These are phyloP conservation scores for Hyppa rectilinea DNA, from an alignment of 2,888 invertebrate species.

Conservation along the genomic window DNA sequence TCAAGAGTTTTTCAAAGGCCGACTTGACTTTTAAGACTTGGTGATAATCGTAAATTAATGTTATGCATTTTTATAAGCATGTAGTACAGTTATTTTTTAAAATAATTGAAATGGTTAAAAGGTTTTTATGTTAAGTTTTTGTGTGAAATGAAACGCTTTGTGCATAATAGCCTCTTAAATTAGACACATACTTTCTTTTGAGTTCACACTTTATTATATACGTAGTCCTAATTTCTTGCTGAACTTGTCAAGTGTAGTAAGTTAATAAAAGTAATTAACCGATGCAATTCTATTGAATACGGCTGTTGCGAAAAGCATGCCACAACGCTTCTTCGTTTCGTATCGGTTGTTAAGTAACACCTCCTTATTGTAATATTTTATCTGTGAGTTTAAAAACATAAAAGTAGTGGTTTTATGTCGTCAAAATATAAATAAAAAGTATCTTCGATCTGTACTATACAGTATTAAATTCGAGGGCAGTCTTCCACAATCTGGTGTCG, in stretches of 20 bases:
- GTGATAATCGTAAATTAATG: background rate
- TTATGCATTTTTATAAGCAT: background rate
- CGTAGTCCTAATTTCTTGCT: background rate
- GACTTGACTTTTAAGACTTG: background rate
- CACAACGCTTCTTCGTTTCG: no score
- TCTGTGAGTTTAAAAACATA: no score
- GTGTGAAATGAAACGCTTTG: slow-evolving; percentile 5
- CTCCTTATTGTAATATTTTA: no score
- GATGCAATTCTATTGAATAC: slow-evolving; percentile 2
- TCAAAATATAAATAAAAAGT: no score
- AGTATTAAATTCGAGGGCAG: no score
- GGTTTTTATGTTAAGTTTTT: background rate
- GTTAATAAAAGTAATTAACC: slow-evolving; percentile 10
- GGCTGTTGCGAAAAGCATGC: slow-evolving; percentile 12
- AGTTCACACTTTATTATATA: background rate
- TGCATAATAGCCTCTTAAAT: background rate
- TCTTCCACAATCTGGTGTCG: no score
- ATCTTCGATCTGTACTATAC: no score
- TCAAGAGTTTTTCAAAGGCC: background rate
- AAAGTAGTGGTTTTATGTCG: no score
- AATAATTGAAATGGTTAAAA: background rate
- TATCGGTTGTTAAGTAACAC: no score
- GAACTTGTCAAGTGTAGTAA: background rate
- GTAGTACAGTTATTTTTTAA: background rate
- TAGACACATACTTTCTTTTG: background rate